Conservation (phyloP, 2,888 invertebrate genomes). For the Orthosia incerta region DNA sequence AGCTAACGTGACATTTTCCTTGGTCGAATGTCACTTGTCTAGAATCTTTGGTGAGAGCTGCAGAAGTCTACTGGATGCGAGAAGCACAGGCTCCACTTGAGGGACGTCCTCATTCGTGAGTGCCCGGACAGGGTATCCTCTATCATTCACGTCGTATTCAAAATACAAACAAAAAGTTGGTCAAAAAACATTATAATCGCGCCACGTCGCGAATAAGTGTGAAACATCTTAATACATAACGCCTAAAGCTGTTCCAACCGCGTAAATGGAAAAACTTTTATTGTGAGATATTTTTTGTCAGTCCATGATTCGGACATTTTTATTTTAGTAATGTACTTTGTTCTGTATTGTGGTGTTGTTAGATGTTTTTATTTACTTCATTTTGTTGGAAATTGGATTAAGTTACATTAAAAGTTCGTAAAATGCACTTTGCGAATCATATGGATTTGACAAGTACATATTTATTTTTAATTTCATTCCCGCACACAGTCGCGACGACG, state of each 20-base stretch:
- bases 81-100: too few species aligned
- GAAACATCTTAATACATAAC: constrained; percentile 62
- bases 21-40: too few species aligned
- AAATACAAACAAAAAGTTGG: too few species aligned
- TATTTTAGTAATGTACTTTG: constrained; percentile 73
- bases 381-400: not conserved
- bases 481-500: too few species aligned
- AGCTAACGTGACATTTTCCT: too few species aligned
- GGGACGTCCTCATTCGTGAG: too few species aligned
- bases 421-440: not conserved
- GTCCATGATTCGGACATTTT: constrained; percentile 83
- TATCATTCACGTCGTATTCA: too few species aligned
- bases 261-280: constrained; percentile 90
- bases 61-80: too few species aligned
- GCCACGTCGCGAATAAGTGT: not conserved
- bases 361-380: constrained; percentile 5
- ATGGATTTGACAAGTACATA: not conserved
- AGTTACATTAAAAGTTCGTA: not conserved
- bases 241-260: constrained; percentile 79
- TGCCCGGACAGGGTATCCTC: too few species aligned
- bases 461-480: not conserved
- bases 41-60: too few species aligned
- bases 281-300: constrained; percentile 85
- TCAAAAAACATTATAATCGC: not conserved
- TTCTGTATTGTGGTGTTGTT: constrained; percentile 51